These are phyloP conservation scores for Pygoscelis adeliae DNA, from an alignment of 2,113 vertebrate species.

Conservation along the genomic window DNA sequence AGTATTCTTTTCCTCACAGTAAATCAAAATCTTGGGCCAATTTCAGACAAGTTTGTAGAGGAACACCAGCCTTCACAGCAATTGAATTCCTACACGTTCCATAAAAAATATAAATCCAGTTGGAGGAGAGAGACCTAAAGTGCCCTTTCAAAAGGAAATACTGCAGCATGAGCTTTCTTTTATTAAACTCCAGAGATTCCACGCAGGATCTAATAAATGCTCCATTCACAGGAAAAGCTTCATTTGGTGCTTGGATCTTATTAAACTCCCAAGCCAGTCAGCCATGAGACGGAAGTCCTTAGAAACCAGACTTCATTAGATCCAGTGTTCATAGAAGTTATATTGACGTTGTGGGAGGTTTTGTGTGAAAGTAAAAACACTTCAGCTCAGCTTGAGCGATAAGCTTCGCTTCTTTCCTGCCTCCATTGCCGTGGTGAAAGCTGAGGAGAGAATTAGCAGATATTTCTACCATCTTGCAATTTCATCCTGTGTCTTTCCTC, in stretches of 20 bases:
- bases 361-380: conserved; percentile 32
- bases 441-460: conserved; percentile 23
- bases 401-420: conserved; percentile 11
- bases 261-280: conserved; percentile 51
- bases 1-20: neutral
- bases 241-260: conserved; percentile 36
- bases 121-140: conserved; percentile 21
- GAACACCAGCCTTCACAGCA: neutral
- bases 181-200: conserved; percentile 62
- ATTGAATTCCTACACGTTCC: conserved; percentile 6
- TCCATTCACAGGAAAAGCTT: conserved; percentile 37
- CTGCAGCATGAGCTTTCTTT: conserved; percentile 36
- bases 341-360: conserved; percentile 50
- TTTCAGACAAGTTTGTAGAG: neutral
- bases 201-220: conserved; percentile 44
- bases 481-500: conserved; percentile 28
- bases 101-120: conserved; percentile 47
- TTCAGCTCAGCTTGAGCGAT: conserved; percentile 41
- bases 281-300: conserved; percentile 39
- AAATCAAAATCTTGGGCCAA: neutral
- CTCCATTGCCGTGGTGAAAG: neutral
- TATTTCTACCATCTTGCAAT: conserved; percentile 30
- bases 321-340: conserved; percentile 29
- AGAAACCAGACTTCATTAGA: conserved; percentile 54
- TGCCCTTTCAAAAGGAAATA: conserved; percentile 56